A percentile compares a stretch with the other conserved stretches of the same genome.
Conservation (phyloP, 2,113 vertebrate genomes). For the Fukomys damarensis region DNA sequence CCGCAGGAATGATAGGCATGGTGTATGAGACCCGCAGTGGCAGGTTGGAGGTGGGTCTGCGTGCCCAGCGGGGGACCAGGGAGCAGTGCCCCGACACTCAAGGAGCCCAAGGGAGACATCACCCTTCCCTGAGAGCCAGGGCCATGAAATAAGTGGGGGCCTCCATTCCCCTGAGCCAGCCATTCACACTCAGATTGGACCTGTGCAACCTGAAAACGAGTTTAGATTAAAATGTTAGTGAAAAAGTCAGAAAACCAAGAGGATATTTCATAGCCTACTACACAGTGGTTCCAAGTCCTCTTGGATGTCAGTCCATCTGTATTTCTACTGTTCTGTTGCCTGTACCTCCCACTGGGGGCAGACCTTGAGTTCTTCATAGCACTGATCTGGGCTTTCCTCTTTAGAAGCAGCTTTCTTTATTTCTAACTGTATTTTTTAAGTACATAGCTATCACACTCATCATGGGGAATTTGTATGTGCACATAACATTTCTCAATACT, state of each 20-base stretch:
- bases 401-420: neutral
- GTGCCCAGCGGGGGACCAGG: fast-evolving
- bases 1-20: neutral
- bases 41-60: neutral
- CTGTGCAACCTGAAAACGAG: neutral
- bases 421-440: neutral
- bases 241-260: neutral
- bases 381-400: neutral
- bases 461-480: neutral
- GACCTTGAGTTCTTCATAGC: neutral
- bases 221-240: neutral
- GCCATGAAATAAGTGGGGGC: neutral
- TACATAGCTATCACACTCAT: neutral
- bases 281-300: neutral
- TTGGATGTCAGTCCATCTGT: too few relatives aligned
- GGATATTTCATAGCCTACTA: neutral
- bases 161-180: neutral
- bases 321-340: neutral
- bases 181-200: neutral
- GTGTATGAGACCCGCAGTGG: fast-evolving
- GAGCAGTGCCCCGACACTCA: neutral
- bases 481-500: neutral
- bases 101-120: neutral
- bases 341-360: too few relatives aligned
- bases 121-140: neutral